These are phyloP conservation scores for Dione juno DNA, from an alignment of 2,888 invertebrate genomes.

Conservation along the genomic window DNA sequence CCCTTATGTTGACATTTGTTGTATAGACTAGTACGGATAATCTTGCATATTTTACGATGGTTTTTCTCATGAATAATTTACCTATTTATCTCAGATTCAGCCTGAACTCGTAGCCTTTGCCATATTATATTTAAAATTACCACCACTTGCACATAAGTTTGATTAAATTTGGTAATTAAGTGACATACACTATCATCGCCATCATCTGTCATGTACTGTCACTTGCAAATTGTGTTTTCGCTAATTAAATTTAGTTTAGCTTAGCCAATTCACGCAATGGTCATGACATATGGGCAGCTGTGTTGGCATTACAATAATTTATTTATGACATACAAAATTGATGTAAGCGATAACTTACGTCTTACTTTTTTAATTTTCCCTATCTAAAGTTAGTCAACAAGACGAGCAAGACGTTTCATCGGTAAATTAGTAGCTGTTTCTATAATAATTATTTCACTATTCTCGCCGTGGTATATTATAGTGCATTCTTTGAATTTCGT, in stretches of 20 bases:
- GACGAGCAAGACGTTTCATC: not conserved
- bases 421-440: no score
- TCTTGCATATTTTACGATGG: no score
- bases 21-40: not conserved
- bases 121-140: not conserved
- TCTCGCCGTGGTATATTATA: no score
- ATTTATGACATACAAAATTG: not conserved
- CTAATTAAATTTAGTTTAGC: slow-evolving; percentile 41
- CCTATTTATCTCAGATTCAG: not conserved
- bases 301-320: slow-evolving; percentile 26
- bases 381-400: not conserved
- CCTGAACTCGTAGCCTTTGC: not conserved
- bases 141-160: not conserved
- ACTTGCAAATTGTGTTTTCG: slow-evolving; percentile 31
- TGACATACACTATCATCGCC: not conserved
- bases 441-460: no score
- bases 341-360: not conserved
- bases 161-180: not conserved
- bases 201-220: slow-evolving; percentile 33
- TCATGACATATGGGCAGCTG: slow-evolving; percentile 30
- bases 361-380: not conserved
- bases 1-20: not conserved
- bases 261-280: slow-evolving; percentile 28
- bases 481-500: not conserved
- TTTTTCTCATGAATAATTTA: not conserved